phyloP scores from a whole-genome alignment of 2,888 invertebrate genomes.

The Prosapia bicincta region DNA sequence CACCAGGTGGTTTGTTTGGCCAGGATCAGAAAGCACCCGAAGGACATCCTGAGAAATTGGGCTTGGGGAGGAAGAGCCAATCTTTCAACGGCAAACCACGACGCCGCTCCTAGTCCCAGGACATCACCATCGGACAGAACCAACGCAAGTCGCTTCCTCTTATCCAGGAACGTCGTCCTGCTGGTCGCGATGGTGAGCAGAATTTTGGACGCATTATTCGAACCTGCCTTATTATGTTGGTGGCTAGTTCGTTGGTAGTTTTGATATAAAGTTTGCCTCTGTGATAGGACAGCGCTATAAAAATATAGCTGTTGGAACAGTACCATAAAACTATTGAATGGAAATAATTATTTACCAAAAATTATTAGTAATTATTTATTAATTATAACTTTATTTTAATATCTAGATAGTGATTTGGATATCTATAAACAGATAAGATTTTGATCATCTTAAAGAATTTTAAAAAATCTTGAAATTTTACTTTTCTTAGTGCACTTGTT shows the following conservation, averaged over 20 bases:
- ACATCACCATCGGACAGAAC: constrained; percentile 1
- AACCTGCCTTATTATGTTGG: constrained; percentile 6
- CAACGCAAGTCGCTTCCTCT: constrained; percentile 16
- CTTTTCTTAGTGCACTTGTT: no score
- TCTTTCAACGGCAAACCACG: constrained; percentile 23
- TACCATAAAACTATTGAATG: no score
- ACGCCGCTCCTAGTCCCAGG: constrained; percentile 25
- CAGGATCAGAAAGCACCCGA: constrained; percentile 21
- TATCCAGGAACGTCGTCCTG: constrained; percentile 18
- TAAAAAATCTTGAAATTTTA: no score
- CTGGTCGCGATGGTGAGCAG: constrained; percentile 19
- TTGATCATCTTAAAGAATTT: no score
- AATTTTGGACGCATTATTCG: not conserved
- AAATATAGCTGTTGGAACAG: no score
- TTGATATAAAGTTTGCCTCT: not conserved
- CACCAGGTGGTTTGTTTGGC: constrained; percentile 22
- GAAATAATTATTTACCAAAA: no score
- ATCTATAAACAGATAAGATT: no score
- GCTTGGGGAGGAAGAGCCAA: constrained; percentile 20
- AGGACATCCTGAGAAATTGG: constrained; percentile 22
- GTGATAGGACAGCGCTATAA: no score
- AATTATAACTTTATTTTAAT: no score
- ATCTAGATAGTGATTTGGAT: no score
- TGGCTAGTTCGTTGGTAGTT: constrained; percentile 4
- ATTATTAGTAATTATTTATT: no score